phyloP scores from a whole-genome alignment of 2,797 vertebrate genomes.

The Euthynnus affinis region DNA sequence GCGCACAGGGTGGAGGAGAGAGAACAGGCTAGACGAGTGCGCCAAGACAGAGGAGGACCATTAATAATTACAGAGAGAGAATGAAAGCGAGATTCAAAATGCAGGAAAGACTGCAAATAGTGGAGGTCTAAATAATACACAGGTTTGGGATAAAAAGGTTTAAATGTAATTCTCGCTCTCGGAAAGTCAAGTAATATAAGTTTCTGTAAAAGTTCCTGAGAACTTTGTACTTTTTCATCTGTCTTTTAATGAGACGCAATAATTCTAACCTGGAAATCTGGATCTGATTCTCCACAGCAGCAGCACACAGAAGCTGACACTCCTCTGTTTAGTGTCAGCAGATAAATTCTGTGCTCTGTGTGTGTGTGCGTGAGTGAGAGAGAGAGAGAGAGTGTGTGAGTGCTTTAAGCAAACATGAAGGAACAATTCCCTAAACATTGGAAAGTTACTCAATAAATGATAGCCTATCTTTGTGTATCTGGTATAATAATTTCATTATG shows the following conservation, averaged over 20 bases:
- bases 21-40: constrained; percentile 38
- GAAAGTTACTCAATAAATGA: constrained; percentile 17
- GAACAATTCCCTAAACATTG: not conserved
- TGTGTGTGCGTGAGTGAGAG: not conserved
- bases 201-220: constrained; percentile 55
- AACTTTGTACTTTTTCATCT: constrained; percentile 52
- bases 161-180: constrained; percentile 49
- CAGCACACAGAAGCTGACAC: constrained; percentile 20
- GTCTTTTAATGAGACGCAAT: constrained; percentile 42
- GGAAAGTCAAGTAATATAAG: constrained; percentile 45
- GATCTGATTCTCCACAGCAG: constrained; percentile 29
- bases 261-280: constrained; percentile 34
- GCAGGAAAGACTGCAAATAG: constrained; percentile 78
- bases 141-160: constrained; percentile 65
- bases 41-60: constrained; percentile 57
- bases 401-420: constrained; percentile 25
- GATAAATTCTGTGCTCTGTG: constrained; percentile 4
- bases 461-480: constrained; percentile 18
- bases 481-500: not conserved
- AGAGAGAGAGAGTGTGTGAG: too few relatives aligned
- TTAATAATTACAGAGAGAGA: constrained; percentile 78
- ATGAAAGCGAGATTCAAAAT: constrained; percentile 68
- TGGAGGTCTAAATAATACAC: constrained; percentile 79
- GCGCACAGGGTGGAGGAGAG: constrained; percentile 15
- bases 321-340: constrained; percentile 19